These are phyloP conservation scores for Lepidurus packardi DNA, from an alignment of 1,140 invertebrate genomes.

Conservation along the genomic window DNA sequence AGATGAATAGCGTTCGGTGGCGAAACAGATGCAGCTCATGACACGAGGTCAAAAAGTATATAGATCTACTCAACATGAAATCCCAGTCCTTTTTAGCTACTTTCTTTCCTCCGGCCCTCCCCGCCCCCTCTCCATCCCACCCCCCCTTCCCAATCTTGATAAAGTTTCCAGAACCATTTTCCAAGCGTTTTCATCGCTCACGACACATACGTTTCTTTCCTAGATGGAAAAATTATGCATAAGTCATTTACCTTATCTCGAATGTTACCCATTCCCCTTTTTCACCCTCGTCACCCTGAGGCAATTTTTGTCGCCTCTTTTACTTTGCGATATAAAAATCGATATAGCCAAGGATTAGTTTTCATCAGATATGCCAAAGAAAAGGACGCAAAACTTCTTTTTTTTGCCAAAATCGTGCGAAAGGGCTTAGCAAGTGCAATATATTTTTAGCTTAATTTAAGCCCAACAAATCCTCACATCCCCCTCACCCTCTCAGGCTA, in stretches of 20 bases:
- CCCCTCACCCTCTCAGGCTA: background rate
- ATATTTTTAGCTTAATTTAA: background rate
- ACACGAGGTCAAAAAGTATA: constrained; percentile 19
- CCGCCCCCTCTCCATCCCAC: background rate
- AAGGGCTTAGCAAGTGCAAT: background rate
- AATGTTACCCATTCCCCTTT: background rate
- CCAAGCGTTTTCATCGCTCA: constrained; percentile 12
- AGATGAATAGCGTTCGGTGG: constrained; percentile 14
- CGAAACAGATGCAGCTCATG: constrained; percentile 9
- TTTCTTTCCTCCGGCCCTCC: background rate
- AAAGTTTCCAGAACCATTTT: background rate
- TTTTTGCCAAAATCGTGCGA: background rate
- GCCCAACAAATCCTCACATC: background rate
- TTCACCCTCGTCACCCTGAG: background rate
- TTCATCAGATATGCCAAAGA: background rate
- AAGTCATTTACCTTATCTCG: constrained; percentile 17
- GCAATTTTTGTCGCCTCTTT: background rate
- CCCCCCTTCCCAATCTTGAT: background rate
- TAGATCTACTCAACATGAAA: constrained; percentile 16
- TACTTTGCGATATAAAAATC: background rate
- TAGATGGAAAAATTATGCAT: constrained; percentile 16
- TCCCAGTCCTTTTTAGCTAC: background rate
- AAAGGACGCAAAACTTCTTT: background rate
- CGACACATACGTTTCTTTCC: background rate
- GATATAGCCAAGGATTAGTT: background rate